Conservation (phyloP, 2,113 vertebrate species). For the Varanus komodoensis region DNA sequence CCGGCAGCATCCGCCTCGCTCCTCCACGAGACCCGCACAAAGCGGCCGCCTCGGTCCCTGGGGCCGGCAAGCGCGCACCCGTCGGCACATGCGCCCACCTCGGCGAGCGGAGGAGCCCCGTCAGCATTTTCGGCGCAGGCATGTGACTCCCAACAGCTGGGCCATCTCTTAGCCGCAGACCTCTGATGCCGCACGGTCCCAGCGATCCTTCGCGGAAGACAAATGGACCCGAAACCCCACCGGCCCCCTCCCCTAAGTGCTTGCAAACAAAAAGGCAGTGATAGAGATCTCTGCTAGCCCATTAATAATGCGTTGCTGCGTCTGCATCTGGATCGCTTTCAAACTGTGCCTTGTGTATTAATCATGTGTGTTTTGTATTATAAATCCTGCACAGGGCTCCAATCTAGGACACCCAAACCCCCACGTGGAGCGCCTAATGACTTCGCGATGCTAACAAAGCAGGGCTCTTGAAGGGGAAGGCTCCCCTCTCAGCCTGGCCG, state of each 20-base stretch:
- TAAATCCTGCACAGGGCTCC: constrained; percentile 53
- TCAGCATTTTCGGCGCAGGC: constrained; percentile 9
- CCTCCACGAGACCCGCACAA: constrained; percentile 8
- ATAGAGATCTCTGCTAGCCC: constrained; percentile 51
- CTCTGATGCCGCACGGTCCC: neutral
- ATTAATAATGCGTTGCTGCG: constrained; percentile 51
- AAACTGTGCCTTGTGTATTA: constrained; percentile 53
- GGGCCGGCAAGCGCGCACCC: rapidly evolving
- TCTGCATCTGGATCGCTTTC: constrained; percentile 58
- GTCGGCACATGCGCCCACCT: neutral
- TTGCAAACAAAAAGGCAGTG: constrained; percentile 35
- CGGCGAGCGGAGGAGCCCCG: neutral
- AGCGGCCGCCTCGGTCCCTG: neutral
- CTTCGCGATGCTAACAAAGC: constrained; percentile 67
- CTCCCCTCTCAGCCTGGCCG: constrained; percentile 62
- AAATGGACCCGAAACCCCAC: constrained; percentile 30
- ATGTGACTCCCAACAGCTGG: neutral
- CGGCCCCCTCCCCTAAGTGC: neutral
- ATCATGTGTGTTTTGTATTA: constrained; percentile 42
- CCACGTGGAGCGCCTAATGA: constrained; percentile 60
- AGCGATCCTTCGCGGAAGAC: neutral
- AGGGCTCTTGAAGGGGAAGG: constrained; percentile 48
- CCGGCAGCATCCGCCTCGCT: constrained; percentile 10
- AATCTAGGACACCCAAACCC: constrained; percentile 57
- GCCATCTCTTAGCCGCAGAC: neutral